Conservation (phyloP, 2,113 vertebrate genomes). For the Porphyrio hochstetteri region DNA sequence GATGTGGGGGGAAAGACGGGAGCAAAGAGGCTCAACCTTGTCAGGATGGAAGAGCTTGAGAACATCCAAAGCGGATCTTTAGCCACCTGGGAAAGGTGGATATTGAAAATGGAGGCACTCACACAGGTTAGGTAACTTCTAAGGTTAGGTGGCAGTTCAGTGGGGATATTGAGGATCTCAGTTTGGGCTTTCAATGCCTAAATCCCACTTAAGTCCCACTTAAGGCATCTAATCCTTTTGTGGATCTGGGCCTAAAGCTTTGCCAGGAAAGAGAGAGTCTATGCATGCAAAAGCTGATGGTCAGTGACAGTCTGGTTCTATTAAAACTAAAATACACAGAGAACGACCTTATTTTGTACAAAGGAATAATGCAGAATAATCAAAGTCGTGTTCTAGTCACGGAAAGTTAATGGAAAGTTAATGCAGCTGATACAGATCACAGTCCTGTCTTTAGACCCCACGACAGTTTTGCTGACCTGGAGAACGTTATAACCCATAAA, state of each 20-base stretch:
- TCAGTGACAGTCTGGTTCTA: conserved; percentile 38
- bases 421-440: conserved; percentile 39
- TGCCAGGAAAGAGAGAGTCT: conserved; percentile 31
- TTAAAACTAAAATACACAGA: conserved; percentile 42
- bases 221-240: conserved; percentile 66
- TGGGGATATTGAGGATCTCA: conserved; percentile 44
- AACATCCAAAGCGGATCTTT: conserved; percentile 33
- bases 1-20: neutral
- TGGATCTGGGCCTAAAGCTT: conserved; percentile 52
- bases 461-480: conserved; percentile 18
- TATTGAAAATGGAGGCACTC: conserved; percentile 39
- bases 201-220: conserved; percentile 65
- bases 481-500: conserved; percentile 24
- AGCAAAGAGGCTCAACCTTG: conserved; percentile 43
- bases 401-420: conserved; percentile 42
- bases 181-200: conserved; percentile 62
- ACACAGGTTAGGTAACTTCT: conserved; percentile 42
- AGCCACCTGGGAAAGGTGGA: conserved; percentile 41
- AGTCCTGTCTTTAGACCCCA: neutral
- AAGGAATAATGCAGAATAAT: conserved; percentile 54
- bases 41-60: conserved; percentile 56
- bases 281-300: conserved; percentile 55
- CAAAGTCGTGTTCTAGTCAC: neutral
- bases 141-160: conserved; percentile 65
- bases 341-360: conserved; percentile 22